Evolutionary conservation across 2,888 invertebrate genomes (phyloP), one percentile per base, ranked within the genome.

Genomic region (Drosophila infuscata): DNA sequence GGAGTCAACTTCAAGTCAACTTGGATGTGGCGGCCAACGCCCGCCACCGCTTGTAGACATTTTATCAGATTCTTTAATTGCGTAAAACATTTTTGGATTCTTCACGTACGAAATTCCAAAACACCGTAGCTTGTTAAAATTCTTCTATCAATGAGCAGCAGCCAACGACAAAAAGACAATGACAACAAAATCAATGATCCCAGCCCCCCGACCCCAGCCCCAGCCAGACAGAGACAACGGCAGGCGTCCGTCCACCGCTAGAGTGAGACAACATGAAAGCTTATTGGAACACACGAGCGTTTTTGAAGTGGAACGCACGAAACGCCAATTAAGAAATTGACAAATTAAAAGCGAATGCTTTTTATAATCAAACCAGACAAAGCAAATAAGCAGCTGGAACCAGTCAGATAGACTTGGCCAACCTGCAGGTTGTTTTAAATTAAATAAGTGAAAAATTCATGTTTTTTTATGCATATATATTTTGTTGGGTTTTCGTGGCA

Each of bases 281-380:
- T 54, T 65, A 82, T 71, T 71, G 73, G 53, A 67, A 72, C 66
- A 68, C 70, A 62, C 73, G 68, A 70, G 71, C 80, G 81, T 62
- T 74, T 66, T 72, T 82, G 74, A 79, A 77, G 88, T 87, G 91
- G 83, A 88, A 88, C 83, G 90, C 88, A 86, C 91, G 83, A 87
- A 87, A 90, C 87, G 91, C 87, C 87, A 90, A 88, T 88, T 88
- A 88, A 88, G 87, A 88, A 90, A 88, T 88, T 88, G 87, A 88
- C 87, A 88, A 88, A 88, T 88, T 88, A 88, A 88, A 90, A 91
- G 78, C 80, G 87, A 88, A 88, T 88, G 90, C 84, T 91, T 90
- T 89, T 90, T 90, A 88, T 90, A 88, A 88, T 88, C 90, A 91
- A 88, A 88, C 90, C 87, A 88, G 87, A 88, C 87, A 88, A 88